Conservation (phyloP, 2,797 vertebrate genomes). For the Parotocinclus haroldoi region DNA sequence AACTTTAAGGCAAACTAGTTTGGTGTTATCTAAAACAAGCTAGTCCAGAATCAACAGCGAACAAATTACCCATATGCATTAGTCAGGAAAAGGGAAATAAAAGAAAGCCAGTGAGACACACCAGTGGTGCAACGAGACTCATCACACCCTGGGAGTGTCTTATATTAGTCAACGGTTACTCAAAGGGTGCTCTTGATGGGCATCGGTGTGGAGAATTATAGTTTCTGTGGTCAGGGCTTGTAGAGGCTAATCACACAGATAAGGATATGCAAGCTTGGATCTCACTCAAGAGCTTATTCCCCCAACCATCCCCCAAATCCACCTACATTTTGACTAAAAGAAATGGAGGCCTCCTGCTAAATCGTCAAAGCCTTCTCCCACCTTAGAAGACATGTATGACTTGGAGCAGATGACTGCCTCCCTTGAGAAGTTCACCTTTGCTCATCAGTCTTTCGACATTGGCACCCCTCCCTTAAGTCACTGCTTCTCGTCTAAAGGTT, state of each 20-base stretch:
- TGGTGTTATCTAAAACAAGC: conserved; percentile 21
- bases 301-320: conserved; percentile 27
- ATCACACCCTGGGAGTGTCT: conserved; percentile 32
- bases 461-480: background rate
- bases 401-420: conserved; percentile 62
- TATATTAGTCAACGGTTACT: conserved; percentile 27
- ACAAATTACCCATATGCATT: no score
- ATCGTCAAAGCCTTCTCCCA: conserved; percentile 56
- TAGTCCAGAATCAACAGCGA: background rate
- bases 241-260: conserved; percentile 38
- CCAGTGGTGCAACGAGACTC: background rate
- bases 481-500: conserved; percentile 53
- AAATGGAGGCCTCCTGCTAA: conserved; percentile 54
- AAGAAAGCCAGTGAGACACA: no score
- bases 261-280: conserved; percentile 48
- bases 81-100: no score
- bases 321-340: conserved; percentile 22
- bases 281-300: conserved; percentile 50
- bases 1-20: conserved; percentile 26
- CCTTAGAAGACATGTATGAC: conserved; percentile 53
- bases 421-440: conserved; percentile 47
- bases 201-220: conserved; percentile 14
- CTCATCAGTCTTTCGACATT: conserved; percentile 46
- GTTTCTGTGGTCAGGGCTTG: conserved; percentile 29
- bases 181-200: conserved; percentile 18